Evolutionary conservation across 2,888 invertebrate genomes (phyloP).

Genomic region (Tribolium freemani): DNA sequence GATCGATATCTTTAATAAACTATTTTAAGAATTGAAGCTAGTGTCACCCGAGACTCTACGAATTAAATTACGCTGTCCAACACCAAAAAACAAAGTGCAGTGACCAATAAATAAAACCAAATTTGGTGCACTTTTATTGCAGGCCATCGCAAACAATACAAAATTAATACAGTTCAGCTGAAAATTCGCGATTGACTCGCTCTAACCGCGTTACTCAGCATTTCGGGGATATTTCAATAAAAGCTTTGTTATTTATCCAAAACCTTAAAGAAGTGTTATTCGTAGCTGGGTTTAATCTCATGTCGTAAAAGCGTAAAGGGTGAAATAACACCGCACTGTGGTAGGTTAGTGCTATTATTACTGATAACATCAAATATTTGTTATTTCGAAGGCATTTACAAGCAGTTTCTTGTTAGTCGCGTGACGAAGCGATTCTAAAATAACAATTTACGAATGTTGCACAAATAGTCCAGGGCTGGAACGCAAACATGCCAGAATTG

Average conservation of each 20-base stretch:
- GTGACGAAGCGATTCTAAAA: background rate
- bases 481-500: background rate
- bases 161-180: background rate
- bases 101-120: background rate
- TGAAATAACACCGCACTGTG: background rate
- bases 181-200: background rate
- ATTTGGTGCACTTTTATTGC: background rate
- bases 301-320: background rate
- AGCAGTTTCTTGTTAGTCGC: background rate
- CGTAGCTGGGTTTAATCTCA: background rate
- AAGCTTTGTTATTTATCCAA: no score
- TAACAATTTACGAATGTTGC: background rate
- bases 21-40: conserved; percentile 7
- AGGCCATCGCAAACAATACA: background rate
- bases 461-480: background rate
- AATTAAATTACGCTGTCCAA: background rate
- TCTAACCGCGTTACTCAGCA: background rate
- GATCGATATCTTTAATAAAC: conserved; percentile 16
- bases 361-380: background rate
- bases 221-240: background rate
- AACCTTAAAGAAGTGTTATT: background rate
- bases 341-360: background rate
- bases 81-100: no score
- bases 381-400: background rate
- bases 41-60: no score